Base-by-base conservation (phyloP, 2,888 invertebrate genomes). In the Aspidapion aeneum region DNA sequence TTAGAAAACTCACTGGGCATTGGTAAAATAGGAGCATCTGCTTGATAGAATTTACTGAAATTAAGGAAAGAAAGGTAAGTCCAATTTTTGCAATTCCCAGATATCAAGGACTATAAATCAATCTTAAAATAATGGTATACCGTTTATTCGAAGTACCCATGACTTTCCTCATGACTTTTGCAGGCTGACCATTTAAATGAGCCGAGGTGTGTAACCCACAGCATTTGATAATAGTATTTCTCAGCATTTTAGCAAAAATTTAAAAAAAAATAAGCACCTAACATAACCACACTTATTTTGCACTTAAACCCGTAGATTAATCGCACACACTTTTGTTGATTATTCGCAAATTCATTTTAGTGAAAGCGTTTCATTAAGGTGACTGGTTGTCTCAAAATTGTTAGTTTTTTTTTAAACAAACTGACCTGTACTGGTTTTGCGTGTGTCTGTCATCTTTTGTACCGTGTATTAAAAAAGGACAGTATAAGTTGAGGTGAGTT, bases 1-100 rank as follows among this genome's bases (percentile, higher is more conserved):
- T 75, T 81, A 71, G 81, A 83, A 35, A 78, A 74, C n/a, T 35
- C 35, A 35, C 35, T 35, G 35, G 35, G 35, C 3, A 35, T 12
- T 3, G 35, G 35, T 35, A 35, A 35, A 12, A 35, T 35, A 12
- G 35, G 35, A 7, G 35, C 12, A 12, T 35, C 35, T 35, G 35
- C 5, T 35, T 35, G 35, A 12, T 7, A 35, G 12, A 7, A 35
- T 12, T 35, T 35, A 3, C 35, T 35, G 12, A 7, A 35, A 7
- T 7, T 7, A 12, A 35, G 12, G 3, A 7, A 7, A 35, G 12
- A 35, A 35, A 35, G 35, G 35, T 35, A 7, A 35, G 3, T 35
- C 3, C 3, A 3, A 35, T 35, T 12, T 35, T 3, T 35, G 12
- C 12, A 35, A 35, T 7, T n/a, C n/a, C n/a, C n/a, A 35, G 35